Percentiles rank a stretch among this genome's conserved stretches.
Evolutionary conservation across 2,113 vertebrate genomes (phyloP).

Genomic region (Engraulis encrasicolus): DNA sequence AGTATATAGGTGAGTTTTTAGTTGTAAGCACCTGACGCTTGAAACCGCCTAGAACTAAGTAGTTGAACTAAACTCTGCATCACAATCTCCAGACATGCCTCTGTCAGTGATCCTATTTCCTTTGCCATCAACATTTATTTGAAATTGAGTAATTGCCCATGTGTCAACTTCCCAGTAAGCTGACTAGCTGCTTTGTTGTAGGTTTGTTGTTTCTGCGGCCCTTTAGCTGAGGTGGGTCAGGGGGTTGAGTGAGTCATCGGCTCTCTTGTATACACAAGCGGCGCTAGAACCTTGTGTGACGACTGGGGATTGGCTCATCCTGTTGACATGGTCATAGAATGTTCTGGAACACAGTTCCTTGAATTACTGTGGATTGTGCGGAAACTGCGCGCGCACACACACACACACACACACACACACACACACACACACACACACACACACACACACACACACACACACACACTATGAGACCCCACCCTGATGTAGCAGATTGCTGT

Average conservation of each 20-base stretch:
- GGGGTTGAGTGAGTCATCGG: background rate
- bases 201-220: background rate
- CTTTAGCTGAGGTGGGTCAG: background rate
- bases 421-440: background rate
- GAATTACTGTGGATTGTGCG: background rate
- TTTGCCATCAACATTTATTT: no score
- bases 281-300: background rate
- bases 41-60: no score
- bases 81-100: no score
- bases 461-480: background rate
- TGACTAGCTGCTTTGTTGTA: background rate
- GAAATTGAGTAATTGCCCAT: no score
- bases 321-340: constrained; percentile 3
- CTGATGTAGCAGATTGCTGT: background rate
- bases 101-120: no score
- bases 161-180: no score
- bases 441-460: background rate
- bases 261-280: background rate
- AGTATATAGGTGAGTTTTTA: no score
- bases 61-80: no score
- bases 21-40: no score
- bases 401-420: background rate
- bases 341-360: background rate
- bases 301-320: background rate
- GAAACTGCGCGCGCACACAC: no score